These are phyloP conservation scores for Apotomis betuletana DNA, from an alignment of 2,888 invertebrate genomes.

Conservation along the genomic window DNA sequence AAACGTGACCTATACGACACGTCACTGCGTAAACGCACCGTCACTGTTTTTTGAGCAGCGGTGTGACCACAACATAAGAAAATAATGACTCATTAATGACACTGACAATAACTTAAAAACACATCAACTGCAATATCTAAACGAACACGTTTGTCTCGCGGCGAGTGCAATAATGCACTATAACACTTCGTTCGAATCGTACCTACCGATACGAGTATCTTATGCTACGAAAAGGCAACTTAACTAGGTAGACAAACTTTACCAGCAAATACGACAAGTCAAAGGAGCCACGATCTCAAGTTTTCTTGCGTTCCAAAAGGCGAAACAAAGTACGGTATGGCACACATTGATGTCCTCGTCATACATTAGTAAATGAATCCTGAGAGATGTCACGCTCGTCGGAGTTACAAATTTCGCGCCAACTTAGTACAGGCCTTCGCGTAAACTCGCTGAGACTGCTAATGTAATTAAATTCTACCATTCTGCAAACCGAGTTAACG, in stretches of 20 bases:
- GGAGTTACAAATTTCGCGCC: conserved; percentile 45
- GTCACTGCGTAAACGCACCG: no score
- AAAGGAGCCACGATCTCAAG: conserved; percentile 1
- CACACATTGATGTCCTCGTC: conserved; percentile 31
- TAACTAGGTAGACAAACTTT: background rate
- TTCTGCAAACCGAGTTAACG: conserved; percentile 44
- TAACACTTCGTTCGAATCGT: background rate
- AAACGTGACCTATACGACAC: no score
- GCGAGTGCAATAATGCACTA: no score
- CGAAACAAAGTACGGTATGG: conserved; percentile 20
- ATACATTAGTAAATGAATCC: conserved; percentile 43
- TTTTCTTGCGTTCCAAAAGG: conserved; percentile 8
- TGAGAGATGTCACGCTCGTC: conserved; percentile 44
- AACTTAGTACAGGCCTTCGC: conserved; percentile 48
- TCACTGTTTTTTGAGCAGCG: no score
- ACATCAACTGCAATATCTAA: no score
- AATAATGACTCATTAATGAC: no score
- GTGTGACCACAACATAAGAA: no score
- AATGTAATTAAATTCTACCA: conserved; percentile 61
- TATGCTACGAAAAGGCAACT: background rate
- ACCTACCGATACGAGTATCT: background rate
- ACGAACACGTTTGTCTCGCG: no score
- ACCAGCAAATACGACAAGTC: conserved; percentile 3
- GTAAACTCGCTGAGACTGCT: conserved; percentile 45
- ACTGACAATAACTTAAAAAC: no score